Evolutionary conservation across 2,797 vertebrate species (phyloP), one percentile per base, ranked within the genome.

Genomic region (Tamandua tetradactyla): DNA sequence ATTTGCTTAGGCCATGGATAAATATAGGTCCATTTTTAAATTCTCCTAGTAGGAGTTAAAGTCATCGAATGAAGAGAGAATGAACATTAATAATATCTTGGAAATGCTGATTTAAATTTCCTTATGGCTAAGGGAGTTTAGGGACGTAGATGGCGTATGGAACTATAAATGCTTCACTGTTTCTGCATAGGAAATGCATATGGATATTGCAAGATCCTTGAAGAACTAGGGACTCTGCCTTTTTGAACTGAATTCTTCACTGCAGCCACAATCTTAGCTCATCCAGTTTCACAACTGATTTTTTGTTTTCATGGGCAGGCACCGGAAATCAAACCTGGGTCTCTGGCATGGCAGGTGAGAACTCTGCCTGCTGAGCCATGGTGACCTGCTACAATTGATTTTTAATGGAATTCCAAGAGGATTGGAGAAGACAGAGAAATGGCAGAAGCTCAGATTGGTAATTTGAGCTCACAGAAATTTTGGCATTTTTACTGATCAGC

Each of bases 21-120:
- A 61, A 87, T 92, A 14, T 23, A 90, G 79, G 52, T 37, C 44
- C 32, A 87, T 61, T 95, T 66, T 12, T n/a, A 92, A 94, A 76
- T 79, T 74, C 52, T 93, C 44, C 44, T 15, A 32, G 81, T 89
- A 81, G 37, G 27, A 91, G 3, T 47, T n/a, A n/a, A 59, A 88
- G 27, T 93, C 76, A 83, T 30, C 87, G 66, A 84, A 84, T 71
- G 55, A 88, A 95, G 79, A 83, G 74, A 89, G 75, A 95, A 78
- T 11, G 86, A 94, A 93, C 9, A 87, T 61, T 30, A 83, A 55
- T 44, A 62, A 42, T 74, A 91, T 93, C 89, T 78, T 55, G 42
- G 79, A 83, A 93, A 55, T 66, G 75, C 69, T 37, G 59, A 74
- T 87, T 76, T 52, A 85, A 79, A 87, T n/a, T n/a, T n/a, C 75